A percentile compares a stretch with the other conserved stretches of the same genome.
Conservation (phyloP, 2,113 vertebrate genomes). For the Eira barbara region DNA sequence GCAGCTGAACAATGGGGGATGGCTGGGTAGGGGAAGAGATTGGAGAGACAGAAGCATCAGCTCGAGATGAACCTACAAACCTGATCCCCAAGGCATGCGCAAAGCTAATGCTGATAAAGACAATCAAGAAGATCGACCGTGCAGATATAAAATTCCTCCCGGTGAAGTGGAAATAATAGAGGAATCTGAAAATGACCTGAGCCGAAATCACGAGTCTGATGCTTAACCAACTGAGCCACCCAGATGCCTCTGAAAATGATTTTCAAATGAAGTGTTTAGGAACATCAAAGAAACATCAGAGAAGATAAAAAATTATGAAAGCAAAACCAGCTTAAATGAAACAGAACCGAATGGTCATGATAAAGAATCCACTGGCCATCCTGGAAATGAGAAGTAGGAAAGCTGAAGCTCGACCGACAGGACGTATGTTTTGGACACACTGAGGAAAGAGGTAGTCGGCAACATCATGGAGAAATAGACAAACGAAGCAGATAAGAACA, state of each 20-base stretch:
- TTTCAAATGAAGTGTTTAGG: neutral
- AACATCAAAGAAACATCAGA: neutral
- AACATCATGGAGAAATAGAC: neutral
- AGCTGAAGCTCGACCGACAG: neutral
- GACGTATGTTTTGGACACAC: neutral
- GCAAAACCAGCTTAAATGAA: neutral
- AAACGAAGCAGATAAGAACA: neutral
- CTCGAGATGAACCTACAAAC: neutral
- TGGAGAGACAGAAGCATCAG: neutral
- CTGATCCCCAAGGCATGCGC: neutral
- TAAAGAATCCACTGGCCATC: neutral
- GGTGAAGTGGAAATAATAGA: neutral
- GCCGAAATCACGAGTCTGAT: neutral
- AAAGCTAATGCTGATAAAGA: neutral
- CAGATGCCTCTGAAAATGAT: neutral
- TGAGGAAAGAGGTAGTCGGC: neutral
- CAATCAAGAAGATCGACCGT: neutral
- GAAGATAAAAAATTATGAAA: neutral
- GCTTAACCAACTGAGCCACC: neutral
- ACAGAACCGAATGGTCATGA: neutral
- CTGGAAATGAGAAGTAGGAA: neutral
- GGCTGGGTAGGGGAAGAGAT: too few species aligned
- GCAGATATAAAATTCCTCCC: neutral
- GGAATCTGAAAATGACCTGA: neutral
- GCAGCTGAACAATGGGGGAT: fast-evolving